Percentiles rank a stretch among this genome's conserved stretches.
Evolutionary conservation across 2,797 vertebrate genomes (phyloP).

Genomic region (Chrysocyon brachyurus): DNA sequence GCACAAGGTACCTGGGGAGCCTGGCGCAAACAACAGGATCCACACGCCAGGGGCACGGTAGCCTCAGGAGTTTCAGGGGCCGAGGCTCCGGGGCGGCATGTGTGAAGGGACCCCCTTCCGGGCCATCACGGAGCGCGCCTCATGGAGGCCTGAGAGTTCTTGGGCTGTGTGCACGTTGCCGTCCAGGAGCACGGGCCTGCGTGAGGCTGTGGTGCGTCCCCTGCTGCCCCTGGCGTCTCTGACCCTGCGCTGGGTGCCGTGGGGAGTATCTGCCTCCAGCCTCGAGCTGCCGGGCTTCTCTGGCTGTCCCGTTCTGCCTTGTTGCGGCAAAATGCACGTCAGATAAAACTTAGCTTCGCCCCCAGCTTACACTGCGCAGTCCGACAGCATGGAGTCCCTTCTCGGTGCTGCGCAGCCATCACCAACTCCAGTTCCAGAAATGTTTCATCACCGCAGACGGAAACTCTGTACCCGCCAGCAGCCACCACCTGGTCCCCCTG

Average conservation of each 20-base stretch:
- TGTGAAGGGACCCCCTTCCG: no score
- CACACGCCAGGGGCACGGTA: accelerated
- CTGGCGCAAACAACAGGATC: not conserved
- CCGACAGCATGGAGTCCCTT: not conserved
- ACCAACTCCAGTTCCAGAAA: not conserved
- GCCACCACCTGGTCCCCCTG: no score
- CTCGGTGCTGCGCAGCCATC: not conserved
- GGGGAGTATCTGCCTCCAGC: not conserved
- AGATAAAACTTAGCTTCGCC: not conserved
- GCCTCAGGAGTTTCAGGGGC: no score
- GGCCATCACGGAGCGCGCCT: not conserved
- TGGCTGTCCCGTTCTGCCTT: not conserved
- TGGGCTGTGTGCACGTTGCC: accelerated
- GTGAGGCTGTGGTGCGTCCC: not conserved
- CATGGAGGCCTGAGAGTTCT: not conserved
- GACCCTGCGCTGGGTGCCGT: accelerated
- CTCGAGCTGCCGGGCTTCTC: not conserved
- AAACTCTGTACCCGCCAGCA: not conserved
- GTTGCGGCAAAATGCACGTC: not conserved
- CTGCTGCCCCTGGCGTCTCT: not conserved
- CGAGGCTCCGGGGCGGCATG: no score
- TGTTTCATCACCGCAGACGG: not conserved
- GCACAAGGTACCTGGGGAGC: not conserved
- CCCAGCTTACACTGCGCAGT: not conserved
- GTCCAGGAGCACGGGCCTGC: accelerated